Percentiles rank a stretch among this genome's conserved stretches.
phyloP scores from a whole-genome alignment of 2,888 invertebrate genomes.

The Petrolisthes cinctipes region DNA sequence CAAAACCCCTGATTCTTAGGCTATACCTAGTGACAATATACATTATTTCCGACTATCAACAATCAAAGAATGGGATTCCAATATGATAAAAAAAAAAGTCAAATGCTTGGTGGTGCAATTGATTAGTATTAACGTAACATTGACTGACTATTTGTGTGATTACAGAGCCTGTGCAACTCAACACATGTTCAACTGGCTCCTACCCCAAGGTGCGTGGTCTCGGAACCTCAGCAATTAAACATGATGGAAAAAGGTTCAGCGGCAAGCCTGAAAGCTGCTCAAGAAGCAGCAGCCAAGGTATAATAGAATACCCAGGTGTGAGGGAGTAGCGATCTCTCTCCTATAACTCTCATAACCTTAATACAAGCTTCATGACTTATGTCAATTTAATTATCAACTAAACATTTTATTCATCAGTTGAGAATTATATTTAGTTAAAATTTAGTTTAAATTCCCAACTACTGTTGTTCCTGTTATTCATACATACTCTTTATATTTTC shows the following conservation, averaged over 20 bases:
- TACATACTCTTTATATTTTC: background rate
- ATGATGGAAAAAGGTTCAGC: conserved; percentile 53
- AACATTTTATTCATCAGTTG: no score
- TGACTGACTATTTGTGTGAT: background rate
- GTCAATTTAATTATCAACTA: no score
- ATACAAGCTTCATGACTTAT: no score
- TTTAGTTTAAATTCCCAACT: background rate
- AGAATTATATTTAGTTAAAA: no score
- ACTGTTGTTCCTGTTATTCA: background rate
- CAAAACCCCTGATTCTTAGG: no score
- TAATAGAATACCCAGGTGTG: no score
- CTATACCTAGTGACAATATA: no score
- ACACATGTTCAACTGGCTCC: conserved; percentile 30
- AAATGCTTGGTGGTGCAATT: background rate
- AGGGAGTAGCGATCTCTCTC: no score
- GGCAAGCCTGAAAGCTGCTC: conserved; percentile 56
- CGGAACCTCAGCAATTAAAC: conserved; percentile 27
- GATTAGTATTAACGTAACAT: background rate
- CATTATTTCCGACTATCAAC: no score
- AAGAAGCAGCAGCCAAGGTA: conserved; percentile 59
- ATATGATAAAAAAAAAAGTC: background rate
- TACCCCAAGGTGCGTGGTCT: conserved; percentile 22
- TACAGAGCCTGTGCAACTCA: conserved; percentile 2
- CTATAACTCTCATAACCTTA: no score
- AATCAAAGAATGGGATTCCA: no score